Evolutionary conservation across 2,888 invertebrate species (phyloP).

Genomic region (Sinodicranocentrus sp.): DNA sequence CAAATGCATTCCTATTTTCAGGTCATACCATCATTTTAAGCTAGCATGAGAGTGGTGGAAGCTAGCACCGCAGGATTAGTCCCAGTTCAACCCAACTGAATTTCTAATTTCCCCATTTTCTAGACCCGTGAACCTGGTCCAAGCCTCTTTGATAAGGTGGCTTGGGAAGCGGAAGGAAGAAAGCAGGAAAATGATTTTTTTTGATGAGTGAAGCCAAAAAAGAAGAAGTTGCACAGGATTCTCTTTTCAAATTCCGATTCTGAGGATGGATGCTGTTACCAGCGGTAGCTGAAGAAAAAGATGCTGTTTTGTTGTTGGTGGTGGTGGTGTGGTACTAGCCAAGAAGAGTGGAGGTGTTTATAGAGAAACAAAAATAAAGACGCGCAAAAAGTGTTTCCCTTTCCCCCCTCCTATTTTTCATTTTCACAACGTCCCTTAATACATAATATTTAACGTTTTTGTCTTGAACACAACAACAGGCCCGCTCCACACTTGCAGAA

Average conservation of each 20-base stretch:
- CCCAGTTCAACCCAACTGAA: background rate
- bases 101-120: conserved; percentile 2
- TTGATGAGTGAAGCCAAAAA: conserved; percentile 7
- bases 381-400: conserved; percentile 52
- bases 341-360: conserved; percentile 59
- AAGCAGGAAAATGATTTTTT: conserved; percentile 33
- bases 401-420: conserved; percentile 62
- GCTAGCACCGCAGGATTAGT: too few species aligned
- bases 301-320: conserved; percentile 44
- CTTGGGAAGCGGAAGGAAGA: background rate
- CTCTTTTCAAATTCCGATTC: background rate
- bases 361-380: conserved; percentile 34
- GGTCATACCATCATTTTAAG: too few species aligned
- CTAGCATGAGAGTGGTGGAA: too few species aligned
- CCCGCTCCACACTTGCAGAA: background rate
- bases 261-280: conserved; percentile 44
- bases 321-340: conserved; percentile 19
- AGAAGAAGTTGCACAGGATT: background rate
- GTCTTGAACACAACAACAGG: conserved; percentile 56
- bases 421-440: conserved; percentile 67
- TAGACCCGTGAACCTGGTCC: too few species aligned
- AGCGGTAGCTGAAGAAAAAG: conserved; percentile 32
- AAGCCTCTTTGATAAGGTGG: background rate
- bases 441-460: conserved; percentile 66
- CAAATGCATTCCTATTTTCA: too few species aligned